These are phyloP conservation scores for Porites australiensis DNA, from an alignment of 64 coral and sea anemone genomes.

Conservation along the genomic window DNA sequence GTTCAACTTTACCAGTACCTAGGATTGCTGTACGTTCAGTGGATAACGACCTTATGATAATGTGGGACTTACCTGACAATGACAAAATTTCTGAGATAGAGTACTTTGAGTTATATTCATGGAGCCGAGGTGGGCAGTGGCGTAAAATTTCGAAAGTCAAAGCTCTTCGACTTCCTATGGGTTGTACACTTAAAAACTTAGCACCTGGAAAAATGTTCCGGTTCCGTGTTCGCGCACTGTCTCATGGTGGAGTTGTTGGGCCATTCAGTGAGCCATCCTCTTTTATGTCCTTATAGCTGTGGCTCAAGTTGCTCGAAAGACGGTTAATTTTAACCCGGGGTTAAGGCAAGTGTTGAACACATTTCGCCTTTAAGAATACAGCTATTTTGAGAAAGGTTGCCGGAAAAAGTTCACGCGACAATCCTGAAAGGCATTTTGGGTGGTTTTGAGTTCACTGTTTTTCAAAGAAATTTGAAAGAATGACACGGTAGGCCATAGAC, in stretches of 20 bases:
- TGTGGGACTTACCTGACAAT: slow-evolving; percentile 12
- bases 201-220: background rate
- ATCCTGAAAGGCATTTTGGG: no score
- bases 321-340: no score
- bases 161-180: slow-evolving; percentile 38
- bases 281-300: no score
- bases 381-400: no score
- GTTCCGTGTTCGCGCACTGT: slow-evolving; percentile 23
- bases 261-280: background rate
- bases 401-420: no score
- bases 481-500: no score
- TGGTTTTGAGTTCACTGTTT: no score
- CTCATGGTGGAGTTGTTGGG: background rate
- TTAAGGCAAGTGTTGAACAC: no score
- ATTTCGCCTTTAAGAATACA: no score
- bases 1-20: background rate
- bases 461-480: no score
- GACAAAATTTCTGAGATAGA: slow-evolving; percentile 1
- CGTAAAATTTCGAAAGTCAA: background rate
- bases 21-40: background rate
- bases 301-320: no score
- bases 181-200: slow-evolving; percentile 12
- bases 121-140: background rate
- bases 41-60: background rate
- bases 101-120: background rate